These are phyloP conservation scores for Pluvianellus socialis DNA, from an alignment of 2,113 vertebrate genomes.

Conservation along the genomic window DNA sequence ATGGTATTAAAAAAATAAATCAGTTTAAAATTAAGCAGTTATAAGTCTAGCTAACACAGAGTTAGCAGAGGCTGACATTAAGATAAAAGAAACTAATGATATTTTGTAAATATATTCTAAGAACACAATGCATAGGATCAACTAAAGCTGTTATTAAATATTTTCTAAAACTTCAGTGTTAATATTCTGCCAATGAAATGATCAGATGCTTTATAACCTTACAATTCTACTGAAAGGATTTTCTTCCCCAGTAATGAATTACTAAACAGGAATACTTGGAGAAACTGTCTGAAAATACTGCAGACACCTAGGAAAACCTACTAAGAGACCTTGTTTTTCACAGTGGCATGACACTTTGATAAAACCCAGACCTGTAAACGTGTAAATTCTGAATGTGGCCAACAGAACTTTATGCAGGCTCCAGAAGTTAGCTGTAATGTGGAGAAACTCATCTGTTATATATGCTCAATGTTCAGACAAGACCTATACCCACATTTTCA, in stretches of 20 bases:
- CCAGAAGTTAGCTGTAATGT: background rate
- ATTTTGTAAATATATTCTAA: background rate
- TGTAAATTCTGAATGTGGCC: background rate
- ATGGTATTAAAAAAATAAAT: background rate
- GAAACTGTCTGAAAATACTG: background rate
- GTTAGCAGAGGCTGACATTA: background rate
- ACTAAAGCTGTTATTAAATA: background rate
- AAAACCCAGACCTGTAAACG: background rate
- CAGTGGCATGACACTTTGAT: background rate
- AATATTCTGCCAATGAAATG: background rate
- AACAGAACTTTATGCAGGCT: background rate
- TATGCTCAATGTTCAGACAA: background rate
- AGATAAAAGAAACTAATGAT: background rate
- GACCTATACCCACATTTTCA: background rate
- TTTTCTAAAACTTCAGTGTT: background rate
- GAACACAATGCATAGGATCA: background rate
- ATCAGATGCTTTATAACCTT: background rate
- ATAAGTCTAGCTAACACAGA: background rate
- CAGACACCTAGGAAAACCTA: background rate
- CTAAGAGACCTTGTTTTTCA: background rate
- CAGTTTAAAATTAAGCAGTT: background rate
- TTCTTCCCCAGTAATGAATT: background rate
- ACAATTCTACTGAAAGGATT: background rate
- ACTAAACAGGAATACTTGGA: background rate
- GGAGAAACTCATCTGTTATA: background rate